These are phyloP conservation scores for Caiman crocodilus DNA, from an alignment of 2,797 vertebrate species.

Conservation along the genomic window DNA sequence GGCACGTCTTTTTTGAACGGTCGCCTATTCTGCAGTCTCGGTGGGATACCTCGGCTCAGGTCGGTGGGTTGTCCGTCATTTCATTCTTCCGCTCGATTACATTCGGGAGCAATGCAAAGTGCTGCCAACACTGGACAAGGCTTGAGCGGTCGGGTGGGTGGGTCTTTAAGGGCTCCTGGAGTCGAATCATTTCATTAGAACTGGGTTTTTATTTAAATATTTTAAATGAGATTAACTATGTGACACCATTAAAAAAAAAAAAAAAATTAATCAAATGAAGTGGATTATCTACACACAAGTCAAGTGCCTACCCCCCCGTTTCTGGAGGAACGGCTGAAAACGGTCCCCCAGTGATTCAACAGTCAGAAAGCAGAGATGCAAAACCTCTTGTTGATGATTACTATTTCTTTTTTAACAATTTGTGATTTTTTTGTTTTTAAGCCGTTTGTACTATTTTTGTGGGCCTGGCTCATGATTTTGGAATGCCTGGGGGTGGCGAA, in stretches of 20 bases:
- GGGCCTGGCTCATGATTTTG: slow-evolving; percentile 38
- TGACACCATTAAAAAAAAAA: rapidly evolving
- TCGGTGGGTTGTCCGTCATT: slow-evolving; percentile 68
- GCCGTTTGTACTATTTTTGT: slow-evolving; percentile 59
- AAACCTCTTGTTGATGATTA: neutral
- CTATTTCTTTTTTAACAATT: neutral
- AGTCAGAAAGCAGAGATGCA: slow-evolving; percentile 46
- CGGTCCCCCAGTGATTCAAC: slow-evolving; percentile 31
- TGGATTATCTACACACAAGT: neutral
- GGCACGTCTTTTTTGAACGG: slow-evolving; percentile 37
- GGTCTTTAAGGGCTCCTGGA: slow-evolving; percentile 41
- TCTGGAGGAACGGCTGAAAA: slow-evolving; percentile 1
- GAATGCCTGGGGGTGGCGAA: slow-evolving; percentile 60
- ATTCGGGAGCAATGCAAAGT: slow-evolving; percentile 67
- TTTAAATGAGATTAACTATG: neutral
- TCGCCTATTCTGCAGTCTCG: slow-evolving; percentile 73
- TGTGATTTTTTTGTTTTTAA: slow-evolving; percentile 36
- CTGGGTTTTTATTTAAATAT: slow-evolving; percentile 20
- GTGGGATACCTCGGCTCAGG: slow-evolving; percentile 58
- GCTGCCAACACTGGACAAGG: slow-evolving; percentile 44
- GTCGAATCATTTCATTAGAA: slow-evolving; percentile 59
- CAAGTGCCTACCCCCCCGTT: neutral
- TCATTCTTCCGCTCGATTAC: slow-evolving; percentile 72
- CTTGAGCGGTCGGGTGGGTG: too few relatives aligned
- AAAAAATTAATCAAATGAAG: neutral